Percentiles rank a stretch among this genome's conserved stretches.
These are phyloP conservation scores for Nothura maculosa DNA, from an alignment of 2,797 vertebrate genomes.

Conservation along the genomic window DNA sequence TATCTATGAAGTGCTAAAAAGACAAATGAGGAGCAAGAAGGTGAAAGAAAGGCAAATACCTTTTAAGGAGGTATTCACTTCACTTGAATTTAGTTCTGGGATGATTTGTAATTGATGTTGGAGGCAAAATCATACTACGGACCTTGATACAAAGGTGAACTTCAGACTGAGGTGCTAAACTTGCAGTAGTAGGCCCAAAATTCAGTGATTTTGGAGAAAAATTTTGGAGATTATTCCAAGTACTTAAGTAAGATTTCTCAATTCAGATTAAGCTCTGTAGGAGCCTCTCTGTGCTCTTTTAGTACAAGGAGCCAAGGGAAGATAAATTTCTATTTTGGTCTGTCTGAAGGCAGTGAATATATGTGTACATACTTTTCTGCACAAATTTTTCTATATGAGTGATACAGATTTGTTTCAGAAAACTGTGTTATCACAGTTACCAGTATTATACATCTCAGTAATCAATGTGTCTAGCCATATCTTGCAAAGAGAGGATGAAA, in stretches of 20 bases:
- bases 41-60: not conserved
- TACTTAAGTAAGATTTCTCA: not conserved
- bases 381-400: not conserved
- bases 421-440: not conserved
- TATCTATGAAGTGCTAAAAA: not conserved
- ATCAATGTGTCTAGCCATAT: not conserved
- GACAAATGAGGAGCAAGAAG: not conserved
- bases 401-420: not conserved
- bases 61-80: not conserved
- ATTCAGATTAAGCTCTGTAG: not conserved
- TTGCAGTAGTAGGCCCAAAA: not conserved
- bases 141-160: not conserved
- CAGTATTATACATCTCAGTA: not conserved
- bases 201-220: not conserved
- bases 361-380: not conserved
- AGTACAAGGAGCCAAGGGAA: not conserved
- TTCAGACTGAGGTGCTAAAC: not conserved
- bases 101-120: not conserved
- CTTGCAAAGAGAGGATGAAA: not conserved
- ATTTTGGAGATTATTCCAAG: not conserved
- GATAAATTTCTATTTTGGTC: not conserved
- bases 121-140: not conserved
- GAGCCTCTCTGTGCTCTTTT: not conserved
- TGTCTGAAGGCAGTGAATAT: not conserved
- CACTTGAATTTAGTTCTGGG: not conserved